Conservation (phyloP, 2,888 invertebrate genomes). For the Plutella xylostella region DNA sequence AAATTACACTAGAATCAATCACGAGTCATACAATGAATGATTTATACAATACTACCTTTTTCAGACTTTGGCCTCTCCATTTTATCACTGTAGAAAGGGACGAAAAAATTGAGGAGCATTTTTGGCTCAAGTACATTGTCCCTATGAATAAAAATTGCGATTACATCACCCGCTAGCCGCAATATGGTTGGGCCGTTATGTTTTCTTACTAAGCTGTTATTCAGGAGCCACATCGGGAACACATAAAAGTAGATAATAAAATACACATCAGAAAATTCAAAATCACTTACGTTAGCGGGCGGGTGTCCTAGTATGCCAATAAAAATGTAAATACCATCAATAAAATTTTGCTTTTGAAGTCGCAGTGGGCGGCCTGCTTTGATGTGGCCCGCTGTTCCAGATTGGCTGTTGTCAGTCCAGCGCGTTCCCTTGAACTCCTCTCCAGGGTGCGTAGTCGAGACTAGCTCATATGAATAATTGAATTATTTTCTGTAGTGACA, state of each 20-base stretch:
- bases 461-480: slow-evolving; percentile 8
- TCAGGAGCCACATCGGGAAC: slow-evolving; percentile 55
- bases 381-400: slow-evolving; percentile 44
- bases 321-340: slow-evolving; percentile 66
- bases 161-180: too few relatives aligned
- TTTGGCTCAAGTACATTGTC: too few relatives aligned
- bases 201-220: slow-evolving; percentile 37
- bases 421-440: slow-evolving; percentile 36
- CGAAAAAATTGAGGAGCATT: not conserved
- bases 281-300: slow-evolving; percentile 66
- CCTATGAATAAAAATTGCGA: too few relatives aligned
- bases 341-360: slow-evolving; percentile 66
- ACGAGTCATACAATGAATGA: slow-evolving; percentile 28
- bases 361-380: slow-evolving; percentile 43
- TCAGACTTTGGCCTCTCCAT: not conserved
- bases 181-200: slow-evolving; percentile 52
- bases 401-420: slow-evolving; percentile 35
- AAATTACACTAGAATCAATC: slow-evolving; percentile 67
- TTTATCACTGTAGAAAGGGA: not conserved
- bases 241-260: slow-evolving; percentile 67
- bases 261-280: slow-evolving; percentile 69
- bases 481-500: slow-evolving; percentile 9
- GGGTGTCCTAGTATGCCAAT: slow-evolving; percentile 65
- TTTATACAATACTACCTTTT: slow-evolving; percentile 3
- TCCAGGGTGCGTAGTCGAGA: slow-evolving; percentile 26